These are phyloP conservation scores for Abramis brama DNA, from an alignment of 2,113 vertebrate genomes.

Conservation along the genomic window DNA sequence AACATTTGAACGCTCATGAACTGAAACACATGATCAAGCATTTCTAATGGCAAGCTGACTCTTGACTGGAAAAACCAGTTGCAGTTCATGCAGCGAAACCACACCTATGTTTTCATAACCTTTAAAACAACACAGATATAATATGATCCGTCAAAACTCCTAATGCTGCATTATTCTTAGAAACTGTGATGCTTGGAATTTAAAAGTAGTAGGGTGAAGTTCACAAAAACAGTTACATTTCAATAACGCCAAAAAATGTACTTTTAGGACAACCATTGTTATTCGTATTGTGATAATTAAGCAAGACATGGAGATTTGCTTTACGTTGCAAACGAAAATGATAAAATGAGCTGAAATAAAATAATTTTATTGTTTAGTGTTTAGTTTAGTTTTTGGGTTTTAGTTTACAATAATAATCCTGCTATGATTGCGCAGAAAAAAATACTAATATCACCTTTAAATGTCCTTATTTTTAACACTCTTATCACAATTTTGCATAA, in stretches of 20 bases:
- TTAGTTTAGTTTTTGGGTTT: not conserved
- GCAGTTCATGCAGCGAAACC: not conserved
- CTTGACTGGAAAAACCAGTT: constrained; percentile 14
- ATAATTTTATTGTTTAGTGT: too few relatives aligned
- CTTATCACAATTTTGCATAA: too few relatives aligned
- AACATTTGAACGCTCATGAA: not conserved
- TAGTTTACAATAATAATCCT: not conserved
- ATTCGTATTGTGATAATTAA: not conserved
- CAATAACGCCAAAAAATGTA: not conserved
- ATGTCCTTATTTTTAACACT: not conserved
- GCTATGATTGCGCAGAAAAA: not conserved
- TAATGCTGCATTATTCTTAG: too few relatives aligned
- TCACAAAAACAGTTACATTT: not conserved
- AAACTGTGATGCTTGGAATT: too few relatives aligned
- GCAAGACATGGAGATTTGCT: not conserved
- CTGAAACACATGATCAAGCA: constrained; percentile 4
- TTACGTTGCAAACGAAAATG: not conserved
- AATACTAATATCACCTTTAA: not conserved
- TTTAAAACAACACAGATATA: too few relatives aligned
- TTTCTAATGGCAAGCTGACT: constrained; percentile 4
- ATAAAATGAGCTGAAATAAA: too few relatives aligned
- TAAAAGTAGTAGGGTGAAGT: too few relatives aligned
- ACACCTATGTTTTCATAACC: too few relatives aligned
- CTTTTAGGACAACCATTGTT: not conserved
- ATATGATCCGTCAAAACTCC: too few relatives aligned